Conservation (phyloP, 2,113 vertebrate species). For the Pitta sordida region DNA sequence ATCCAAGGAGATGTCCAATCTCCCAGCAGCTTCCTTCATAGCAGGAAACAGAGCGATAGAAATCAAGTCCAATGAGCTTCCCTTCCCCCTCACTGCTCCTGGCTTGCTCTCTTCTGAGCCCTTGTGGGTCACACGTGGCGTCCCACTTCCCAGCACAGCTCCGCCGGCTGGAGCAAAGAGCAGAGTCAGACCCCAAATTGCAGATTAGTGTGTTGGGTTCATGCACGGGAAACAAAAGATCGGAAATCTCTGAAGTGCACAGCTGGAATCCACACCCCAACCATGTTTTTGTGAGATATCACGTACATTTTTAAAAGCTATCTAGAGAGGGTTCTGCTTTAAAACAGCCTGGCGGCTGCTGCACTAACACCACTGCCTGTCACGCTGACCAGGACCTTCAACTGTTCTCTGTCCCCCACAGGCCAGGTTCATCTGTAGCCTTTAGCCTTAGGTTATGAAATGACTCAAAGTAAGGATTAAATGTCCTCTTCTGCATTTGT, state of each 20-base stretch:
- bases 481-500: not conserved
- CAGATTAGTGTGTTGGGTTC: constrained; percentile 41
- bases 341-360: constrained; percentile 11
- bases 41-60: not conserved
- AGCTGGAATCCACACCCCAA: constrained; percentile 56
- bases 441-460: constrained; percentile 41
- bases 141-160: constrained; percentile 49
- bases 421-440: not conserved
- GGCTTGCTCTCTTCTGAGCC: not conserved
- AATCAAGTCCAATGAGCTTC: constrained; percentile 24
- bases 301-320: constrained; percentile 50
- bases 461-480: constrained; percentile 21
- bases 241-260: constrained; percentile 63
- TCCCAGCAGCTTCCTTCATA: fast-evolving
- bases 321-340: constrained; percentile 53
- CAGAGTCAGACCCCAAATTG: constrained; percentile 49
- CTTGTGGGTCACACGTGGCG: constrained; percentile 34
- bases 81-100: constrained; percentile 45
- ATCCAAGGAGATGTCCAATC: not conserved
- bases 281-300: constrained; percentile 53
- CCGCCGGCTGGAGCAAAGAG: constrained; percentile 20
- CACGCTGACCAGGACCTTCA: not conserved
- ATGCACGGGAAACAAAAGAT: constrained; percentile 58
- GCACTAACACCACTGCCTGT: not conserved
- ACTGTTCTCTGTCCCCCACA: not conserved